Base-by-base conservation (phyloP, 2,113 vertebrate species). In the Salvelinus sp. region DNA sequence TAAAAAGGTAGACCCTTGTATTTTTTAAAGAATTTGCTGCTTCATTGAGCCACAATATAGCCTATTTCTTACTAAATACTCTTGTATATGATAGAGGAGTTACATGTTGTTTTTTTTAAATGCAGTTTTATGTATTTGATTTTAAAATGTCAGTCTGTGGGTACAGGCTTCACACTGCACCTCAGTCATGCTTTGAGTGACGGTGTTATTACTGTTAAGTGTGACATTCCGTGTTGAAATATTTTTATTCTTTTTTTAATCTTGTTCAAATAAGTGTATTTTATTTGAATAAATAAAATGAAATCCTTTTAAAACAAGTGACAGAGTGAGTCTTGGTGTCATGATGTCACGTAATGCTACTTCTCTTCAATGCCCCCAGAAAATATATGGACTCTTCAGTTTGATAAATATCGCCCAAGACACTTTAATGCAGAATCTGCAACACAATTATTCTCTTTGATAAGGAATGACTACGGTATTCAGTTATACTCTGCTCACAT, bases 211-310 rank as follows among this genome's bases (percentile, higher is more conserved):
- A 76, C 78, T 87, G 82, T 86, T 86, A 78, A 18, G 79, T 64
- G 60, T 65, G 76, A 81, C 80, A 72, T 85, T 81, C 66, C 84
- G 82, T 87, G 84, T 86, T 88, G 75, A 70, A 82, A 83, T 20
- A 27, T 38, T 88, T 85, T 78, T 57, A 83, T 84, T 90, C 87
- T 91, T 93, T 92, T 92, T 90, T 67, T 88, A 90, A 88, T 86
- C 76, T 89, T 82, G 70, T 81, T 85, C 78, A 83, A 76, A 81
- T 85, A 69, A 69, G 67, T 87, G 85, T 90, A 90, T 86, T 88
- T 87, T 83, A 75, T 54, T 89, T 90, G 50, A 92, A 86, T 82
- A 50, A 90, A 88, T 90, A 90, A 91, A 69, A 71, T 18, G 27
- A 6, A 60, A 71, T 72, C 20, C 68, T 7, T 74, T 28, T 66